phyloP scores from a whole-genome alignment of 2,888 invertebrate species.

The Gasteruption jaculator region DNA sequence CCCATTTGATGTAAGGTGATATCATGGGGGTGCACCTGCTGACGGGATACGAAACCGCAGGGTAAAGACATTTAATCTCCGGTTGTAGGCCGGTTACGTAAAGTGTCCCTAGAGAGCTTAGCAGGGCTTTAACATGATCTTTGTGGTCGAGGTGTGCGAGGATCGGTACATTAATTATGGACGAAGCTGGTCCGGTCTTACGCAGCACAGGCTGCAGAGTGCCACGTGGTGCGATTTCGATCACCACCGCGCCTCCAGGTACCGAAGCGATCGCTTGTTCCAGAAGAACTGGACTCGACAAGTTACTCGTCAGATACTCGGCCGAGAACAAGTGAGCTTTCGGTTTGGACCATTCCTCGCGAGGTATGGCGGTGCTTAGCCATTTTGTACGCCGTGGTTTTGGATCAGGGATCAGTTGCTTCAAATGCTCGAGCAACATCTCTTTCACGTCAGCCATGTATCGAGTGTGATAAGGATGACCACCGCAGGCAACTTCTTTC shows the following conservation, averaged over 20 bases:
- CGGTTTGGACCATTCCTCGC: constrained; percentile 6
- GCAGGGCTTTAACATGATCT: constrained; percentile 14
- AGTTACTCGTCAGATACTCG: constrained; percentile 16
- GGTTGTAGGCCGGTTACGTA: background rate
- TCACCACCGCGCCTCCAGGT: too few relatives aligned
- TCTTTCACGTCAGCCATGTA: constrained; percentile 14
- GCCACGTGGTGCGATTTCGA: too few relatives aligned
- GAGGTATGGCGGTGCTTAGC: constrained; percentile 16
- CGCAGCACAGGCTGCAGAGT: too few relatives aligned
- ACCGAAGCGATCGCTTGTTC: too few relatives aligned
- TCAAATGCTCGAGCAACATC: constrained; percentile 6
- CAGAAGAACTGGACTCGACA: constrained; percentile 14
- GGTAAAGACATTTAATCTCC: background rate
- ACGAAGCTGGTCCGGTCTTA: too few relatives aligned
- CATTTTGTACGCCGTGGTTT: constrained; percentile 15
- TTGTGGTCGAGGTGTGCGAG: background rate
- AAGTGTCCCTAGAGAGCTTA: background rate
- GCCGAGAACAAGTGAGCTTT: constrained; percentile 11
- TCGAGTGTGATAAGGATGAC: constrained; percentile 17
- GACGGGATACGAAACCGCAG: background rate
- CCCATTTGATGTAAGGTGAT: constrained; percentile 24
- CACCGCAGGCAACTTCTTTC: constrained; percentile 13
- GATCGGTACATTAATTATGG: too few relatives aligned
- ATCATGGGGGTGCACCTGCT: background rate
- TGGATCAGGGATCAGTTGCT: constrained; percentile 17